Percentiles rank a stretch among this genome's conserved stretches.
These are phyloP conservation scores for Chalcis sispes DNA, from an alignment of 2,888 invertebrate genomes.

Conservation along the genomic window DNA sequence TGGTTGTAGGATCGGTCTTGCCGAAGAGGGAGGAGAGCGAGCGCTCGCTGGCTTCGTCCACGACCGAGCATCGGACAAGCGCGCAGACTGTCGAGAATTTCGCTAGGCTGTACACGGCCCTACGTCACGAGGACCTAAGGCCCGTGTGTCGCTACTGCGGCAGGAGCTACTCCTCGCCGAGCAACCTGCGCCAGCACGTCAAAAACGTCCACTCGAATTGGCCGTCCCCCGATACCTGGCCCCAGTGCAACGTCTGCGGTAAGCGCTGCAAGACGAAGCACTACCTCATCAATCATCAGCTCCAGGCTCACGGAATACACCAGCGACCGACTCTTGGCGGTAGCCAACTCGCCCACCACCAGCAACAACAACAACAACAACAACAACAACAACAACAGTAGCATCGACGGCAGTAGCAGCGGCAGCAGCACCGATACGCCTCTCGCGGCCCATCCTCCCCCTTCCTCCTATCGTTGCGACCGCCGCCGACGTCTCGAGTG, in stretches of 20 bases:
- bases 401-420: not conserved
- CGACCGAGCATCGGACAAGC: constrained; percentile 57
- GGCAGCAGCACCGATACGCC: not conserved
- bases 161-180: constrained; percentile 84
- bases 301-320: constrained; percentile 85
- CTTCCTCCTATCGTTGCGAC: too few species aligned
- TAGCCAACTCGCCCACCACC: constrained; percentile 59
- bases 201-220: constrained; percentile 85
- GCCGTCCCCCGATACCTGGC: constrained; percentile 84
- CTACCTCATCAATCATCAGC: constrained; percentile 86
- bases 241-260: constrained; percentile 84
- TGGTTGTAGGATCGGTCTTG: constrained; percentile 76
- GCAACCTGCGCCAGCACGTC: constrained; percentile 87
- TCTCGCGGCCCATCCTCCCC: not conserved
- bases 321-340: constrained; percentile 79
- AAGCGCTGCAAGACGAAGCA: constrained; percentile 87
- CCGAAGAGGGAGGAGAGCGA: constrained; percentile 72
- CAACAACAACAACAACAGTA: not conserved
- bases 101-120: constrained; percentile 73
- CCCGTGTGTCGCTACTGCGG: constrained; percentile 85
- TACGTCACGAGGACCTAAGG: constrained; percentile 75
- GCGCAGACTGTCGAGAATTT: constrained; percentile 70
- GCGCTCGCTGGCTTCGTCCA: not conserved
- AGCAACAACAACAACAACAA: constrained; percentile 25
- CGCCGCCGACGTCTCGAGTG: not conserved